Conservation (phyloP, 1,140 invertebrate species). For the Coelopa frigida region DNA sequence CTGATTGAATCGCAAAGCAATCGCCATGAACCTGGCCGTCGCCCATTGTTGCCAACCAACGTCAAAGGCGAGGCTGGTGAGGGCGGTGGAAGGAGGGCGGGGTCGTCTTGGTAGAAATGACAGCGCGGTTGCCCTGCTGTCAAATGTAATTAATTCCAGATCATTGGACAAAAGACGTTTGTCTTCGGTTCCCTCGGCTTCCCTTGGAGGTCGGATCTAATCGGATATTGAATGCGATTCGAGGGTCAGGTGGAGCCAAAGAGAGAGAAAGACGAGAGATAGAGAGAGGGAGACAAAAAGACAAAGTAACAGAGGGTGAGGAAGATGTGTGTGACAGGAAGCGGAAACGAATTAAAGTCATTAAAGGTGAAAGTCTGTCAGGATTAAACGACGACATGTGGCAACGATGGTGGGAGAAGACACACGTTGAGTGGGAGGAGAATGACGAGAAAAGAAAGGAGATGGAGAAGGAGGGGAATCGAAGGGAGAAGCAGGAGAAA, state of each 20-base stretch:
- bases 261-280: not conserved
- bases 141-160: slow-evolving; percentile 17
- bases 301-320: slow-evolving; percentile 5
- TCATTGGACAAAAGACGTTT: slow-evolving; percentile 16
- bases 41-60: not conserved
- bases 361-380: not conserved
- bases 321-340: not conserved
- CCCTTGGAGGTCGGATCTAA: too few relatives aligned
- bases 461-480: too few relatives aligned
- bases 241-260: slow-evolving; percentile 1
- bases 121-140: slow-evolving; percentile 9
- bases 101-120: too few relatives aligned
- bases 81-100: not conserved
- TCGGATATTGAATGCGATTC: slow-evolving; percentile 6
- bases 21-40: not conserved
- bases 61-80: not conserved
- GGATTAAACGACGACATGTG: too few relatives aligned
- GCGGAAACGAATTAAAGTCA: not conserved
- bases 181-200: slow-evolving; percentile 7
- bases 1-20: not conserved
- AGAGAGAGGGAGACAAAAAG: not conserved
- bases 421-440: too few relatives aligned
- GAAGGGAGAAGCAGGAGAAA: too few relatives aligned
- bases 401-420: too few relatives aligned
- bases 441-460: too few relatives aligned